Evolutionary conservation across 2,888 invertebrate genomes (phyloP), one percentile per base, ranked within the genome.

Genomic region (Synanthedon myopaeformis): DNA sequence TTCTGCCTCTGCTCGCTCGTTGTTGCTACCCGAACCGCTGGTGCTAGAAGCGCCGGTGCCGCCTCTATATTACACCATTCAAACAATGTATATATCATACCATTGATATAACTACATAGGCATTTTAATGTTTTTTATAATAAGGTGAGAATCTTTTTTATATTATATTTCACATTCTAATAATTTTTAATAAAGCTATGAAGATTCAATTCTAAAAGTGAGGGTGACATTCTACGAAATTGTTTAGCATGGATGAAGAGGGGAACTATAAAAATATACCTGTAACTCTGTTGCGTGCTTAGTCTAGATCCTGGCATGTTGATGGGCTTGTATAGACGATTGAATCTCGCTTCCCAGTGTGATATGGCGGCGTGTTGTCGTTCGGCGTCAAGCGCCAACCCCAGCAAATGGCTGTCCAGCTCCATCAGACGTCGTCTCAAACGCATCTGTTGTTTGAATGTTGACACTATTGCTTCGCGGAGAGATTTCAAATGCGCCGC

Each of bases 371-470:
- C 91, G 66, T 96, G 95, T 67, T 97, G 95, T 49, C 95, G 89
- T 73, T 96, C 96, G 0, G 95, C 94, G 65, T 97, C 97, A 67
- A 97, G 89, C 42, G 95, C 96, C 51, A 97, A 84, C 2, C 96
- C 95, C 60, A 97, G 80, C 53, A 97, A 84, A 67, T 95, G 94
- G 62, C 96, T 96, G 77, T 98, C 97, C 11, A 97, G 90, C 74
- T 97, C 96, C 91, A 98, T 93, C 28, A 98, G 84, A 53, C 94
- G 92, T 41, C 95, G 89, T 63, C 97, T 89, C 42, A 97, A 82
- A 58, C 95, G 92, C 96, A 97, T 97, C 79, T 97, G 97, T 62
- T 96, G 96, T 69, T 96, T 95, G 75, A 97, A 97, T 0, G 95
- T 94, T 0, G 93, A 91, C 4, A 97, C 93, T 50, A 97, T 94